phyloP scores from a whole-genome alignment of 2,888 invertebrate genomes.

The Epinotia bilunana region DNA sequence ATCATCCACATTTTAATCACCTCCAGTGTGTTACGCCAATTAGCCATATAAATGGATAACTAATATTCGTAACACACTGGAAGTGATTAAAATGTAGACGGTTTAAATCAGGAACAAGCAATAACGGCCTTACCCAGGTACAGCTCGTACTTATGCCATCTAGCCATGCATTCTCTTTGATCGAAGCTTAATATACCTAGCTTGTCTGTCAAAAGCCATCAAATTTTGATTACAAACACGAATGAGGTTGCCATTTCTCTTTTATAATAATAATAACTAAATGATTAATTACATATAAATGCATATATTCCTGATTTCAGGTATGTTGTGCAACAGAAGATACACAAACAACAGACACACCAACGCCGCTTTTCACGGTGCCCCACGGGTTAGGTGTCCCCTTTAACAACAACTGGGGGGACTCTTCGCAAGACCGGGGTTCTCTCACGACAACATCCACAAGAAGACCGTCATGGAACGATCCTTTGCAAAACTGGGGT shows the following conservation, averaged over 20 bases:
- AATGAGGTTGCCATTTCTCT: too few species aligned
- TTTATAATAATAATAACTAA: background rate
- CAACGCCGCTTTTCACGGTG: conserved; percentile 24
- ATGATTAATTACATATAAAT: background rate
- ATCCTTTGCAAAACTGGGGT: background rate
- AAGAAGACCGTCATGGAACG: conserved; percentile 1
- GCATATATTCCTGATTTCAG: background rate
- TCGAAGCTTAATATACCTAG: too few species aligned
- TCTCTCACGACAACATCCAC: background rate
- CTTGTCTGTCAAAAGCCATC: background rate
- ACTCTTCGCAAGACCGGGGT: conserved; percentile 9
- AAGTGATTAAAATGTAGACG: too few species aligned
- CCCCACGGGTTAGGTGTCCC: conserved; percentile 25
- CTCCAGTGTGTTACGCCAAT: too few species aligned
- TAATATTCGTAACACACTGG: too few species aligned
- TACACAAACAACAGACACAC: conserved; percentile 21
- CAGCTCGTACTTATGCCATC: too few species aligned
- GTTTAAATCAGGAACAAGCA: too few species aligned
- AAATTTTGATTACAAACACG: background rate
- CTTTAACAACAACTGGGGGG: conserved; percentile 1
- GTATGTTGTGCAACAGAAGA: conserved; percentile 18
- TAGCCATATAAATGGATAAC: too few species aligned
- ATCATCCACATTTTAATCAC: too few species aligned
- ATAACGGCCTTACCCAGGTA: too few species aligned
- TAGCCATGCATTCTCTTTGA: too few species aligned